Base-by-base conservation (phyloP, 2,113 vertebrate species). In the Tretioscincus oriximinensis region DNA sequence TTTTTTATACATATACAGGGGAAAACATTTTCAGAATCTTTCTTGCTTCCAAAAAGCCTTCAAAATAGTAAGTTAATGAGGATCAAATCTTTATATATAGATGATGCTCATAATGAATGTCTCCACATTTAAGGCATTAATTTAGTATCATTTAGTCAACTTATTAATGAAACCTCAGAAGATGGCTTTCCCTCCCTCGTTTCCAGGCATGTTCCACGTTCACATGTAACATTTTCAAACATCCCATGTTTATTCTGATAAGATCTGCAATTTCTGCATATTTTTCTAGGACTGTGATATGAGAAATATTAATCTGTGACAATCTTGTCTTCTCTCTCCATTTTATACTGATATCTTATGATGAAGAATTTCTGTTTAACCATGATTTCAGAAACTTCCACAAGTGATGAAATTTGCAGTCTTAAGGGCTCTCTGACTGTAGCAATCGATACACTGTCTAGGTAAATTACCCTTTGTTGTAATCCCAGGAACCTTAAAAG, bases 401-500 rank as follows among this genome's bases (percentile, higher is more conserved):
- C 49, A 74, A 49, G 72, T 75, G 72, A 81, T 67, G 64, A 81
- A 81, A 81, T 81, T 60, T 81, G 72, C 63, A 75, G 72, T 60
- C 72, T 75, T 75, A 58, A 75, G 64, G 68, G 80, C 64, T 68
- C 72, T 75, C 75, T 68, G 80, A 81, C 80, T 75, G 64, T 60
- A 29, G 72, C 51, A 81, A 81, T 81, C 72, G 75, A 81, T 81
- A 68, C 4, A 58, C 64, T 68, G 49, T 68, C 80, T 68, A 75
- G 72, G 80, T 74, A 81, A 81, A 81, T 81, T 81, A 60, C 80
- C 80, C 64, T 81, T 66, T 74, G 65, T 78, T 78, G 77, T 78
- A 78, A 78, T 78, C 77, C 77, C 77, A 58, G 51, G 31, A 78
- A 81, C 54, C 26, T 75, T 74, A 81, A 21, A 74, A 75, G 72